Evolutionary conservation across 2,888 invertebrate species (phyloP).

Genomic region (Cataglyphis altisquamis): DNA sequence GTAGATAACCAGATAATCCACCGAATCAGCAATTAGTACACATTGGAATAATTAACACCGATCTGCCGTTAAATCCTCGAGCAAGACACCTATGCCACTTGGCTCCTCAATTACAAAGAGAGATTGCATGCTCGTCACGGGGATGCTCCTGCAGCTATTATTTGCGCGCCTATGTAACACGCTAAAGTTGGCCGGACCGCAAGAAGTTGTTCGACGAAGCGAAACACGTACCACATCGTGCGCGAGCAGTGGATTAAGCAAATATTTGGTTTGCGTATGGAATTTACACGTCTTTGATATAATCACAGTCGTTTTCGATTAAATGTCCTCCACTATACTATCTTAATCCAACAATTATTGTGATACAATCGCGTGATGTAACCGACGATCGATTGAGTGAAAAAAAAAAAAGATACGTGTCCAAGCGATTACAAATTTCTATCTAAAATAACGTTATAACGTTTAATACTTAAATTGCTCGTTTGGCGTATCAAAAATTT

Average conservation of each 20-base stretch:
- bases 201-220: constrained; percentile 47
- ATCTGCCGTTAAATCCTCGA: constrained; percentile 67
- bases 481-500: constrained; percentile 5
- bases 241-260: constrained; percentile 28
- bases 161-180: constrained; percentile 51
- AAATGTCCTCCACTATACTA: constrained; percentile 4
- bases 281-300: constrained; percentile 13
- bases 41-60: constrained; percentile 75
- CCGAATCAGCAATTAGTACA: constrained; percentile 75
- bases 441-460: not conserved
- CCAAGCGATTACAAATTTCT: not conserved
- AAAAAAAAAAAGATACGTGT: too few species aligned
- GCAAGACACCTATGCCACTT: constrained; percentile 53
- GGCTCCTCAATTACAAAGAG: constrained; percentile 67
- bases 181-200: constrained; percentile 37
- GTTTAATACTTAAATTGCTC: not conserved
- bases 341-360: not conserved
- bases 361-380: not conserved
- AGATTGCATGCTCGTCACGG: constrained; percentile 57
- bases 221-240: constrained; percentile 37
- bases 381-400: not conserved
- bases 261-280: constrained; percentile 41
- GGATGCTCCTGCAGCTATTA: constrained; percentile 34
- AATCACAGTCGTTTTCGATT: constrained; percentile 4
- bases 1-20: constrained; percentile 76